A percentile compares a stretch with the other conserved stretches of the same genome.
phyloP scores from a whole-genome alignment of 2,113 vertebrate genomes.

The Bubo scandiacus region DNA sequence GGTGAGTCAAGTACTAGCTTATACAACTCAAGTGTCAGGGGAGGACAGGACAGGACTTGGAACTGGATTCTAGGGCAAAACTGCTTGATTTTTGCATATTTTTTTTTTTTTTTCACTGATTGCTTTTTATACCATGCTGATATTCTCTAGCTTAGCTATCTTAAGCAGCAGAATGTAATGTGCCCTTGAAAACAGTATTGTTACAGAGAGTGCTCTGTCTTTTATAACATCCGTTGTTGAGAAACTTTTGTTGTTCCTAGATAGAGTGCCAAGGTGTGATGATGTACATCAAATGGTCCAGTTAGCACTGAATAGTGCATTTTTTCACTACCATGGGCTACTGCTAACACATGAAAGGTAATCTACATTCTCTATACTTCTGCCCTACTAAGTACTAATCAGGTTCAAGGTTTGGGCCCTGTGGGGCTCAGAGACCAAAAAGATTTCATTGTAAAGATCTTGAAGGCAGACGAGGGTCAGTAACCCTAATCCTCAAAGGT shows the following conservation, averaged over 20 bases:
- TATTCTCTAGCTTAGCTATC: neutral
- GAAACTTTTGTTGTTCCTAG: neutral
- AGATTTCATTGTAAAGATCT: neutral
- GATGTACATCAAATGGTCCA: fast-evolving
- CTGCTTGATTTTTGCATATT: neutral
- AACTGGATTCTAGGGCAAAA: neutral
- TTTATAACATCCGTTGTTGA: neutral
- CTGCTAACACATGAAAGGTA: neutral
- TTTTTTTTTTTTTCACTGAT: neutral
- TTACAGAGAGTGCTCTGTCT: neutral
- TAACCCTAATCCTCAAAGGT: neutral
- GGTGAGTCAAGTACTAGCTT: neutral
- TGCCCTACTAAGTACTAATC: neutral
- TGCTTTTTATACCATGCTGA: neutral
- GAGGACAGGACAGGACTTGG: neutral
- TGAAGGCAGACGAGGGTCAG: neutral
- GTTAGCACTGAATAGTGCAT: neutral
- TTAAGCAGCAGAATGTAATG: neutral
- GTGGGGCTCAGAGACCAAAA: neutral
- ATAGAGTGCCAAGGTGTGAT: neutral
- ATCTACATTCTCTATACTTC: neutral
- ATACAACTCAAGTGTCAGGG: neutral
- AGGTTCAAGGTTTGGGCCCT: neutral
- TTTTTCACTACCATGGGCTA: neutral
- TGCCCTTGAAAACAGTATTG: neutral